Base-by-base conservation (phyloP, 1,140 invertebrate genomes). In the Anthonomus grandis region DNA sequence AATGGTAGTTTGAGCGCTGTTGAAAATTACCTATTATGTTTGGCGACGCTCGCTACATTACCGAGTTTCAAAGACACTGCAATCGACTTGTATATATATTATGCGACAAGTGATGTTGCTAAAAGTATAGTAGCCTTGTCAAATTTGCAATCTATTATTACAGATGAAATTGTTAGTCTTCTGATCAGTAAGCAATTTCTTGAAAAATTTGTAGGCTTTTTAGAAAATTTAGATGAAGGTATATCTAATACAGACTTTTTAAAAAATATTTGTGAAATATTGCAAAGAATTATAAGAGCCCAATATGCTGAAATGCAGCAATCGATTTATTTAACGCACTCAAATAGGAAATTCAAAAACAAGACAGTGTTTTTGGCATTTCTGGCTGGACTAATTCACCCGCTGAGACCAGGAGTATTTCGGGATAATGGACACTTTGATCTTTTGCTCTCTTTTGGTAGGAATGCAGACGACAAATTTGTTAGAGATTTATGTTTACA, bases 371-470 rank as follows among this genome's bases (percentile, higher is more conserved):
- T 27, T 55, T 70, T 75, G 31, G 60, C 72, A 21, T 45, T 78
- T 4, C 46, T 78, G 15, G 73, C 75, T 67, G 73, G 72, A 52
- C 58, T 79, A 39, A 74, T 77, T 42, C 65, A 61, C 22, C 66
- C 72, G 4, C 44, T 78, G 46, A 65, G 67, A 52, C 61, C 68
- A 51, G 66, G 56, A 27, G 47, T 78, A 9, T 60, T 64, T 56
- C 66, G 71, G 52, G 71, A 73, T 51, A 67, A 72, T 41, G 64
- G 70, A 15, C 66, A 78, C 27, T 60, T 79, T 62, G 53, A 17
- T 3, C 50, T 74, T 36, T 68, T 72, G 45, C 57, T 74, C 23
- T 63, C 68, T 25, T 42, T 72, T 8, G 57, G 71, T 46, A 59
- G 74, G 6, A 65, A 66, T 17, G 64, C 66, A 62, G 63, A 69